Evolutionary conservation across 1,140 invertebrate species (phyloP).

Genomic region (Eriocheir sinensis): DNA sequence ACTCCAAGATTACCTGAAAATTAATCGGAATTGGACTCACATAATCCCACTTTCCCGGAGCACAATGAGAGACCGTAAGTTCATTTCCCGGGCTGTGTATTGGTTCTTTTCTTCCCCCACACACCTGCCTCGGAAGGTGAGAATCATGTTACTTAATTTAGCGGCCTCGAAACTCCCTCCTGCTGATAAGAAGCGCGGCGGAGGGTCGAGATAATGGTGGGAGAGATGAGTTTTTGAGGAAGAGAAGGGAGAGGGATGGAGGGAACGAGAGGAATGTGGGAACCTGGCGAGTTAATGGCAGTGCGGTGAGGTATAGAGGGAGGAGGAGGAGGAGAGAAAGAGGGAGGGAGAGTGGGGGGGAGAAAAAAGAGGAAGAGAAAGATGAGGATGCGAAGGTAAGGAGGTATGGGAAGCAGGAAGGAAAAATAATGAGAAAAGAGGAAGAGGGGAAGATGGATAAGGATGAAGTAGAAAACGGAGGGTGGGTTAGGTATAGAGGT

Average conservation of each 20-base stretch:
- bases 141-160: slow-evolving; percentile 23
- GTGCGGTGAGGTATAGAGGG: background rate
- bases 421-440: background rate
- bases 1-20: background rate
- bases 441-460: too few species aligned
- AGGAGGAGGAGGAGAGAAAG: background rate
- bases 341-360: background rate
- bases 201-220: background rate
- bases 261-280: background rate
- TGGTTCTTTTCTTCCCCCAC: background rate
- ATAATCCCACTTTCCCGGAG: background rate
- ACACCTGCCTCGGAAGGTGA: background rate
- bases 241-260: background rate
- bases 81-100: background rate
- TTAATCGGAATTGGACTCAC: background rate
- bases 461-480: too few species aligned
- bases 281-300: too few species aligned
- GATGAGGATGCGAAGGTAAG: background rate
- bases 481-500: background rate
- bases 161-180: background rate
- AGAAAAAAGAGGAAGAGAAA: background rate
- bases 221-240: background rate
- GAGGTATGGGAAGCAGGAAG: background rate
- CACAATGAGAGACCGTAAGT: background rate
- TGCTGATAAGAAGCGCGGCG: background rate